Percentiles rank a stretch among this genome's conserved stretches.
phyloP scores from a whole-genome alignment of 1,140 invertebrate species.

The Pentalonia nigronervosa region DNA sequence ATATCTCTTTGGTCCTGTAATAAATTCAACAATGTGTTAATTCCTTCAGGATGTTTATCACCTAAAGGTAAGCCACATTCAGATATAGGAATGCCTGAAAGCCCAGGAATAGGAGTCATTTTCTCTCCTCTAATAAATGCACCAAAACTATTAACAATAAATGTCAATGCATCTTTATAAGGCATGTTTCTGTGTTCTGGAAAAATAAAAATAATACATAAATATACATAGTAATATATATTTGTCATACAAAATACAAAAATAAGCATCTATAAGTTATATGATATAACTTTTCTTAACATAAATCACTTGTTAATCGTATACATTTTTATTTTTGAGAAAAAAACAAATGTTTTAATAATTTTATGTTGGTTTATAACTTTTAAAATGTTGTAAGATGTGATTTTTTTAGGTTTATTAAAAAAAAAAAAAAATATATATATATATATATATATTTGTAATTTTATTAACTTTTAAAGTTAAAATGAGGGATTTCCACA shows the following conservation, averaged over 20 bases:
- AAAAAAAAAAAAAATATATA: too few relatives aligned
- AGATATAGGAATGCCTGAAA: conserved; percentile 58
- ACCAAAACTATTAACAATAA: conserved; percentile 82
- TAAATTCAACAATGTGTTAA: conserved; percentile 78
- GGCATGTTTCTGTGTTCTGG: conserved; percentile 94
- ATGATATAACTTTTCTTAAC: too few relatives aligned
- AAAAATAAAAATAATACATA: conserved; percentile 55
- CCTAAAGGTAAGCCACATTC: conserved; percentile 59
- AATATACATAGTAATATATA: not conserved
- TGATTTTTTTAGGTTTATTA: too few relatives aligned
- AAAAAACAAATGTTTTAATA: too few relatives aligned
- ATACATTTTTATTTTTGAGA: too few relatives aligned
- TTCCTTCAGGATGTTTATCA: conserved; percentile 72
- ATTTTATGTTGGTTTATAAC: too few relatives aligned
- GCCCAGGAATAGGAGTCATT: conserved; percentile 59
- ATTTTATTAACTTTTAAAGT: too few relatives aligned
- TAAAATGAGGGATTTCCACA: too few relatives aligned
- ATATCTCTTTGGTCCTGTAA: conserved; percentile 81
- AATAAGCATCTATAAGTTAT: too few relatives aligned
- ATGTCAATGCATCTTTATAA: conserved; percentile 83
- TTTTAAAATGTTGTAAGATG: too few relatives aligned
- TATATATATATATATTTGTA: too few relatives aligned
- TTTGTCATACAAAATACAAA: not conserved
- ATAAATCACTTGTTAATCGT: too few relatives aligned
- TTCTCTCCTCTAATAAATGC: conserved; percentile 75